These are phyloP conservation scores for sheep (Ovis aries) DNA, from an alignment of 2,113 vertebrate species.

Conservation along the genomic window ARS-UI_Ramb_v3.0 NC_056070.1:11027001-11027500, in stretches of 20 bases:
- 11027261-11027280: not conserved
- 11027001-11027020: not conserved
- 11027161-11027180: not conserved
- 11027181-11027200: not conserved
- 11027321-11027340: not conserved
- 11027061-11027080: not conserved
- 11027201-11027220: not conserved
- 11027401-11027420: not conserved
- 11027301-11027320: not conserved
- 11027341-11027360: slow-evolving; percentile 21
- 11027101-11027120: not conserved
- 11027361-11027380: not conserved
- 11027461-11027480: not conserved
- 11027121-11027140: not conserved
- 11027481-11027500: not conserved
- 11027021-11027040: not conserved
- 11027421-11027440: not conserved
- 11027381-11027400: not conserved
- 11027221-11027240: not conserved
- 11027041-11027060: not conserved
- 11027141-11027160: not conserved
- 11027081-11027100: not conserved
- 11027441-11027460: not conserved
- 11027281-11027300: not conserved
- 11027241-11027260: not conserved